These are phyloP conservation scores for Carapus acus DNA, from an alignment of 2,797 vertebrate genomes.

Conservation along the genomic window DNA sequence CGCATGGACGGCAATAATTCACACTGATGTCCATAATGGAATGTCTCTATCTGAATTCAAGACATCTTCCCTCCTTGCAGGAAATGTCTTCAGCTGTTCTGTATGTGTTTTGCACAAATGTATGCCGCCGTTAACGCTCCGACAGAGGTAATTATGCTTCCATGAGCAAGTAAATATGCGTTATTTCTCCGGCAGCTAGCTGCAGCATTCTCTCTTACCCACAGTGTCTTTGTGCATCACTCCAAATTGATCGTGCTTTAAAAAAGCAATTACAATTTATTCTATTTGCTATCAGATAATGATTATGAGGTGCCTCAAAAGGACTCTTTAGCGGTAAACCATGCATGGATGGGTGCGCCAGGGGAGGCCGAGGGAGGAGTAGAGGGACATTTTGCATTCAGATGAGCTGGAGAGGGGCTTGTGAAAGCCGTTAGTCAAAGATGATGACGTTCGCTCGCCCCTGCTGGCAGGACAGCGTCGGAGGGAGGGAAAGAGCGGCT, in stretches of 20 bases:
- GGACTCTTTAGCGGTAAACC: slow-evolving; percentile 67
- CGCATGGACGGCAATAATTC: slow-evolving; percentile 36
- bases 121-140: slow-evolving; percentile 26
- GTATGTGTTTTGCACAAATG: slow-evolving; percentile 37
- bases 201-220: slow-evolving; percentile 49
- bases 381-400: slow-evolving; percentile 39
- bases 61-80: slow-evolving; percentile 20
- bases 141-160: slow-evolving; percentile 62
- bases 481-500: neutral
- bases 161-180: slow-evolving; percentile 58
- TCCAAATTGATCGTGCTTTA: slow-evolving; percentile 70
- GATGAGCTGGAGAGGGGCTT: slow-evolving; percentile 50
- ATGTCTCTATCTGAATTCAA: slow-evolving; percentile 14
- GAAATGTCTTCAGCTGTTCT: slow-evolving; percentile 28
- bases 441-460: slow-evolving; percentile 51
- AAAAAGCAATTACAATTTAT: slow-evolving; percentile 74
- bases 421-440: slow-evolving; percentile 58
- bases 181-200: slow-evolving; percentile 43
- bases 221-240: slow-evolving; percentile 69
- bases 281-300: slow-evolving; percentile 66
- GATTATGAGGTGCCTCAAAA: slow-evolving; percentile 67
- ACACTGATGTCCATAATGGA: slow-evolving; percentile 23
- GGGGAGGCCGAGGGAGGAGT: slow-evolving; percentile 29
- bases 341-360: slow-evolving; percentile 55
- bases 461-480: slow-evolving; percentile 37